Percentiles rank a stretch among this genome's conserved stretches.
phyloP scores from a whole-genome alignment of 2,888 invertebrate species.

The Esperia sulphurella region DNA sequence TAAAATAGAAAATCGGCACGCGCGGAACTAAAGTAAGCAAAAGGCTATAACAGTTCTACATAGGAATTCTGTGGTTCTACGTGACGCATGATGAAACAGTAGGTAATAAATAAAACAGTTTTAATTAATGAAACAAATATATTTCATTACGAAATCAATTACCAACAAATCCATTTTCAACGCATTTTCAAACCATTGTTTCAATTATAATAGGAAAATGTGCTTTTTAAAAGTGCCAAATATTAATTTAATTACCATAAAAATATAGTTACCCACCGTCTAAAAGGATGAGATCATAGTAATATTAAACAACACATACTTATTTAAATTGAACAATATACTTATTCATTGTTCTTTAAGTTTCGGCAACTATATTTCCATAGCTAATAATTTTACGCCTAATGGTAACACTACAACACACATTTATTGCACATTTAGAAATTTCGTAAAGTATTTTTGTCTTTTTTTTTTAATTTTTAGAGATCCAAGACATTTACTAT shows the following conservation, averaged over 20 bases:
- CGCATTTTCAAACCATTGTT: conserved; percentile 75
- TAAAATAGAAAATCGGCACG: no score
- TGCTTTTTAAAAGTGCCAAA: conserved; percentile 78
- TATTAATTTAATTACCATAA: conserved; percentile 66
- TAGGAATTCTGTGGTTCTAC: no score
- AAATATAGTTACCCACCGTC: conserved; percentile 51
- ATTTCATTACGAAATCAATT: conserved; percentile 80
- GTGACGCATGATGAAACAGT: background rate
- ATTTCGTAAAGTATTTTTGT: conserved; percentile 78
- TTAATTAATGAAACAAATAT: conserved; percentile 77
- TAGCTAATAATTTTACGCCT: conserved; percentile 71
- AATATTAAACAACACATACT: conserved; percentile 39
- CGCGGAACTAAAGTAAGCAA: no score
- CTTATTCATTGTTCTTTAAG: conserved; percentile 27
- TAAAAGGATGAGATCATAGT: conserved; percentile 65
- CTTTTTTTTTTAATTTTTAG: conserved; percentile 77
- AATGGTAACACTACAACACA: conserved; percentile 80
- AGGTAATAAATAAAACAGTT: conserved; percentile 52
- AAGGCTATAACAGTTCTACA: no score
- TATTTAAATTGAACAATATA: conserved; percentile 36
- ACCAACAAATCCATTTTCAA: conserved; percentile 80
- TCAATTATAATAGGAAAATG: conserved; percentile 77
- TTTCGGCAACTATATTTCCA: conserved; percentile 46
- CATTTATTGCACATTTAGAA: conserved; percentile 81
- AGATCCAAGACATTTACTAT: conserved; percentile 79